These are phyloP conservation scores for Cladorhizidae sp. DNA, from an alignment of 37 sponge, comb jelly and placozoan species.

Conservation along the genomic window DNA sequence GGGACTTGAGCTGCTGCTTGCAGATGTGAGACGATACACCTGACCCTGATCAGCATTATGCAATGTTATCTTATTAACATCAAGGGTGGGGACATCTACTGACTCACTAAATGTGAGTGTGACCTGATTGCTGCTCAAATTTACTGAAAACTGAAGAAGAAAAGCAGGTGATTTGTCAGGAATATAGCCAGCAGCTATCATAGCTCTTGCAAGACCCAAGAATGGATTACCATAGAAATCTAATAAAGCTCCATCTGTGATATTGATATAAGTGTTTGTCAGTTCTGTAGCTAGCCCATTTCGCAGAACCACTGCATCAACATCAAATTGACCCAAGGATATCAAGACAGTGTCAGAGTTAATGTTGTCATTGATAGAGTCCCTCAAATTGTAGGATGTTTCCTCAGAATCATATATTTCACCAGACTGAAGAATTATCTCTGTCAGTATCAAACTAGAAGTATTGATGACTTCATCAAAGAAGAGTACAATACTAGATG, in stretches of 20 bases:
- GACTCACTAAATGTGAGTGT: slow-evolving; percentile 78
- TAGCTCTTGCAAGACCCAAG: slow-evolving; percentile 22
- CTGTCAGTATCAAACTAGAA: slow-evolving; percentile 38
- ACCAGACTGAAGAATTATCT: slow-evolving; percentile 67
- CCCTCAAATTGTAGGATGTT: slow-evolving; percentile 45
- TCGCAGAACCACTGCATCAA: slow-evolving; percentile 58
- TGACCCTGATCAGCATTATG: slow-evolving; percentile 64
- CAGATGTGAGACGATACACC: slow-evolving; percentile 28
- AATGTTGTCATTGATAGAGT: slow-evolving; percentile 5
- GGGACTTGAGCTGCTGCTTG: slow-evolving; percentile 45
- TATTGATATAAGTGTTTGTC: slow-evolving; percentile 62
- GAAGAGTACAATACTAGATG: slow-evolving; percentile 42
- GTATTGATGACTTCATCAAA: slow-evolving; percentile 85
- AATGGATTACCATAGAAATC: slow-evolving; percentile 71
- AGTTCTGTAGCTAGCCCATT: slow-evolving; percentile 53
- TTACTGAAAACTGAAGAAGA: slow-evolving; percentile 38
- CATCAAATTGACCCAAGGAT: slow-evolving; percentile 42
- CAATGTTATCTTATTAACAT: slow-evolving; percentile 58
- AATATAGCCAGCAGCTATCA: slow-evolving; percentile 46
- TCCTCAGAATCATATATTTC: slow-evolving; percentile 8
- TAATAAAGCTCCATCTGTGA: slow-evolving; percentile 56
- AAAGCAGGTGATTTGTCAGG: slow-evolving; percentile 64
- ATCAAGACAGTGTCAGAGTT: slow-evolving; percentile 58
- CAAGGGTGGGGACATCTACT: slow-evolving; percentile 66
- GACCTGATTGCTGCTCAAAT: slow-evolving; percentile 49